phyloP scores from a whole-genome alignment of 1,140 invertebrate genomes.

The Musca domestica region DNA sequence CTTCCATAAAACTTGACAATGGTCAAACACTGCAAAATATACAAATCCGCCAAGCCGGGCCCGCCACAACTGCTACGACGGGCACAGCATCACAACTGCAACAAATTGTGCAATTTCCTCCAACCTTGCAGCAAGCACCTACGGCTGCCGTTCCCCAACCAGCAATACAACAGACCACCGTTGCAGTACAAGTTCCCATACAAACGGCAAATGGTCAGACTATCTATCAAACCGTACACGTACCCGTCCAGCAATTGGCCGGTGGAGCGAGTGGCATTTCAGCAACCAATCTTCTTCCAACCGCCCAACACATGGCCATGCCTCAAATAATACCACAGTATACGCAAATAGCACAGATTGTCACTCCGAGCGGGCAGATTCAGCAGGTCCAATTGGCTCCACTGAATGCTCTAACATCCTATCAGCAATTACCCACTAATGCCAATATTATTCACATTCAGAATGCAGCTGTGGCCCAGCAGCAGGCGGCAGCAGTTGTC shows the following conservation, averaged over 20 bases:
- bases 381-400: constrained; percentile 75
- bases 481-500: not conserved
- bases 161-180: constrained; percentile 75
- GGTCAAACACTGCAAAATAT: constrained; percentile 63
- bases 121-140: constrained; percentile 26
- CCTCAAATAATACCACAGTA: constrained; percentile 74
- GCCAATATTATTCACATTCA: constrained; percentile 51
- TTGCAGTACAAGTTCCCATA: constrained; percentile 90
- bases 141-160: constrained; percentile 60
- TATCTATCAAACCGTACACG: constrained; percentile 88
- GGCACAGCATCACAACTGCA: constrained; percentile 41
- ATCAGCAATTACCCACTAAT: constrained; percentile 53
- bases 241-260: constrained; percentile 77
- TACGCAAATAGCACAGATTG: constrained; percentile 77
- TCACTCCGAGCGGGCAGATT: constrained; percentile 83
- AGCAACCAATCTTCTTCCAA: constrained; percentile 43
- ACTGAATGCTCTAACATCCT: constrained; percentile 52
- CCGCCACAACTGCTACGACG: constrained; percentile 39
- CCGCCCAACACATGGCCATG: constrained; percentile 45
- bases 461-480: constrained; percentile 31
- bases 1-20: constrained; percentile 45
- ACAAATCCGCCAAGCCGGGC: constrained; percentile 61
- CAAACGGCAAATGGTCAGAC: constrained; percentile 83
- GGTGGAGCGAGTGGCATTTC: constrained; percentile 39
- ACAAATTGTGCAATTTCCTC: constrained; percentile 71